These are phyloP conservation scores for Ceryle rudis DNA, from an alignment of 2,797 vertebrate species.

Conservation along the genomic window DNA sequence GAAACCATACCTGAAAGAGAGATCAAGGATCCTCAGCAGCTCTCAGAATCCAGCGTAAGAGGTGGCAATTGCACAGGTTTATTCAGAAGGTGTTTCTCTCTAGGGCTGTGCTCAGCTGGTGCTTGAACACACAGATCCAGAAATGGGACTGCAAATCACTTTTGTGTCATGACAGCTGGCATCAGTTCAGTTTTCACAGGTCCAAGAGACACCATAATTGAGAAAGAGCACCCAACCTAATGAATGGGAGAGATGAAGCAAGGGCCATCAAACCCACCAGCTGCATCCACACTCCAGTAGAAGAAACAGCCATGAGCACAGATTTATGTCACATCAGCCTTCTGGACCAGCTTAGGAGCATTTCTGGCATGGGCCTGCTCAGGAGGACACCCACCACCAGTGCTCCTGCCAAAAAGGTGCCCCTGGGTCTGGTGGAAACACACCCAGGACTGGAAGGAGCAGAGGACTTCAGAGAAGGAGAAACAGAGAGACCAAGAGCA, in stretches of 20 bases:
- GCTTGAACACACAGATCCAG: rapidly evolving
- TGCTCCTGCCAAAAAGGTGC: neutral
- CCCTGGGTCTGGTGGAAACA: neutral
- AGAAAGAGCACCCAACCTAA: neutral
- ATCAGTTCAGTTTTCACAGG: neutral
- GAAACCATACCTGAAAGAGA: neutral
- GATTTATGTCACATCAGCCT: neutral
- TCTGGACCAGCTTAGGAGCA: neutral
- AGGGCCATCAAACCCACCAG: neutral
- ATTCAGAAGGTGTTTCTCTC: neutral
- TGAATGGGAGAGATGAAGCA: neutral
- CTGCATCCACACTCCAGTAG: rapidly evolving
- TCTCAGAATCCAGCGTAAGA: neutral
- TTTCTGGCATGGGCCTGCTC: neutral
- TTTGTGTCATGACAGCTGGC: neutral
- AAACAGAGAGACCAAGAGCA: neutral
- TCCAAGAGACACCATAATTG: neutral
- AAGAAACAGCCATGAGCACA: neutral
- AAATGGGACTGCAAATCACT: neutral
- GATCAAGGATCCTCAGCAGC: slow-evolving; percentile 8
- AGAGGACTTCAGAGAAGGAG: neutral
- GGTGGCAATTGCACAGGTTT: neutral
- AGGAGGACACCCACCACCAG: neutral
- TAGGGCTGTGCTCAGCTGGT: neutral
- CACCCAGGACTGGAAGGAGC: neutral